Percentiles rank a stretch among this genome's conserved stretches.
phyloP scores from a whole-genome alignment of 23 tunicate genomes.

The Trididemnum miniatum region DNA sequence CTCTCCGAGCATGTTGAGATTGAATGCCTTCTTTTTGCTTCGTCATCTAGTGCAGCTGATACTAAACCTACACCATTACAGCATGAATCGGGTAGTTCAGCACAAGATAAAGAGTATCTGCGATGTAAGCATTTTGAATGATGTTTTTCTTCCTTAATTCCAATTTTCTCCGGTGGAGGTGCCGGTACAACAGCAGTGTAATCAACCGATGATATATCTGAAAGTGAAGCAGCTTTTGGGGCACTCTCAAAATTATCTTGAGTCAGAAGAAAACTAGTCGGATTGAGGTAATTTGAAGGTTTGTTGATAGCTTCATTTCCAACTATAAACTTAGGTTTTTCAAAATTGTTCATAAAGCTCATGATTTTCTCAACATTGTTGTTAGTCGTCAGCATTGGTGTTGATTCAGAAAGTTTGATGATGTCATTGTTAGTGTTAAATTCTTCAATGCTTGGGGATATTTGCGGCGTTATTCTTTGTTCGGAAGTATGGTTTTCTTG shows the following conservation, averaged over 20 bases:
- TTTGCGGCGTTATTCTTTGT: not conserved
- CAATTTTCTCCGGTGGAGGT: not conserved
- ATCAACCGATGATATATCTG: not conserved
- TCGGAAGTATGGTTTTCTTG: not conserved
- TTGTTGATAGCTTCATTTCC: not conserved
- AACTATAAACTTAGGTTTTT: not conserved
- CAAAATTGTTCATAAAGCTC: no score
- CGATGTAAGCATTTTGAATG: not conserved
- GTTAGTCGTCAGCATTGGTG: not conserved
- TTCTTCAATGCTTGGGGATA: not conserved
- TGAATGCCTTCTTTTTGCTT: constrained; percentile 26
- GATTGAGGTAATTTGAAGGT: not conserved
- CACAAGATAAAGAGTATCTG: not conserved
- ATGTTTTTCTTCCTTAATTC: not conserved
- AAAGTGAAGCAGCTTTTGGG: not conserved
- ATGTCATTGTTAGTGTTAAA: not conserved
- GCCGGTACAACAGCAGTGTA: not conserved
- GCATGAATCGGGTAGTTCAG: not conserved
- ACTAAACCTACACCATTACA: not conserved
- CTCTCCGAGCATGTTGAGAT: constrained; percentile 18
- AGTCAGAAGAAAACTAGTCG: not conserved
- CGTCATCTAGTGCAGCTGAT: not conserved
- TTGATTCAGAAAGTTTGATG: not conserved
- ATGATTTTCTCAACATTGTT: not conserved
- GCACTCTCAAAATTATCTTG: no score